Evolutionary conservation across 2,888 invertebrate species (phyloP).

Genomic region (Lacanobia oleracea): DNA sequence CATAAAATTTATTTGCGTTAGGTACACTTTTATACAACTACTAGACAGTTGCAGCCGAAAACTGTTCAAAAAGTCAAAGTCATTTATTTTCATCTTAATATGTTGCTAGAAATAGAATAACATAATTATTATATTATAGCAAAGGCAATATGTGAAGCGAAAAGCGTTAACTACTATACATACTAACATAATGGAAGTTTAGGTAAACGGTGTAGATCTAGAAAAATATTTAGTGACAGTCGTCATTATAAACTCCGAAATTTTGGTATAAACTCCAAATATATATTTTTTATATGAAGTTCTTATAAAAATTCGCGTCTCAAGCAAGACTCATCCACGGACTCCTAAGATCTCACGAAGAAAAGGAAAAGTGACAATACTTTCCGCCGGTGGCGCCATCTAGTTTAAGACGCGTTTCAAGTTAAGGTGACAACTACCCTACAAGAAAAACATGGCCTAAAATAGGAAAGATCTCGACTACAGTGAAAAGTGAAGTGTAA

Average conservation of each 20-base stretch:
- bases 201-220: conserved; percentile 10
- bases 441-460: background rate
- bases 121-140: conserved; percentile 11
- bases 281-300: background rate
- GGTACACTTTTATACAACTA: background rate
- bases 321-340: background rate
- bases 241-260: background rate
- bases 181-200: conserved; percentile 6
- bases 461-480: conserved; percentile 6
- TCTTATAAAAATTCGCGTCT: background rate
- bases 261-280: conserved; percentile 13
- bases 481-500: conserved; percentile 43
- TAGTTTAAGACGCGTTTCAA: background rate
- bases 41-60: conserved; percentile 18
- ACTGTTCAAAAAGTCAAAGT: background rate
- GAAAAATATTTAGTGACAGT: conserved; percentile 40
- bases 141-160: conserved; percentile 45
- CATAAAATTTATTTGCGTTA: background rate
- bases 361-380: background rate
- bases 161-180: conserved; percentile 17
- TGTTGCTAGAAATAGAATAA: background rate
- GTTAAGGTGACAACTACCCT: conserved; percentile 1
- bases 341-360: background rate
- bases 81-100: background rate
- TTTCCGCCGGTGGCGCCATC: background rate